Conservation (phyloP, 1,140 invertebrate species). For the Protaetia brevitarsis region DNA sequence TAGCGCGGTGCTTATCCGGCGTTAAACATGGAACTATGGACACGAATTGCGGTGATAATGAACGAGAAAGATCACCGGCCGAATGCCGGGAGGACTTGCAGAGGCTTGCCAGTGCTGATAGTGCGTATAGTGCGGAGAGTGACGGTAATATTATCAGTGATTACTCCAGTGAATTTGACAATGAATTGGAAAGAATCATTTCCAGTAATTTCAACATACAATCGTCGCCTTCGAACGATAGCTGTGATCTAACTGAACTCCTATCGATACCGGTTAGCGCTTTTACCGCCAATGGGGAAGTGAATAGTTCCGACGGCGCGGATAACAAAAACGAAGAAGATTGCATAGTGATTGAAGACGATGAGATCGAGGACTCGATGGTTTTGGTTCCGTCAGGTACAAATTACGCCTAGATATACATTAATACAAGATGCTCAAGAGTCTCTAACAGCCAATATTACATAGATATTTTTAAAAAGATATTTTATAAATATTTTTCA, state of each 20-base stretch:
- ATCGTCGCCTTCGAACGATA: slow-evolving; percentile 32
- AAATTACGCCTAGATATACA: background rate
- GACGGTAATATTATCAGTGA: slow-evolving; percentile 14
- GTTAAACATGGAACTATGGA: slow-evolving; percentile 32
- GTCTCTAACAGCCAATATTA: no score
- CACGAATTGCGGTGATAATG: slow-evolving; percentile 1
- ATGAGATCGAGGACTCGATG: slow-evolving; percentile 36
- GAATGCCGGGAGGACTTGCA: slow-evolving; percentile 23
- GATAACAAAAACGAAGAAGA: slow-evolving; percentile 15
- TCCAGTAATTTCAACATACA: slow-evolving; percentile 30
- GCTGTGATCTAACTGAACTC: slow-evolving; percentile 28
- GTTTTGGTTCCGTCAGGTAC: slow-evolving; percentile 45
- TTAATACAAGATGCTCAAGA: background rate
- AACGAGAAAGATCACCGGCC: slow-evolving; percentile 20
- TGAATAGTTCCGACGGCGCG: slow-evolving; percentile 13
- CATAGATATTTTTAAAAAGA: no score
- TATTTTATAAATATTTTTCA: no score
- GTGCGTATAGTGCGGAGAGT: slow-evolving; percentile 10
- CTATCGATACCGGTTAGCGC: slow-evolving; percentile 24
- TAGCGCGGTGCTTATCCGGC: background rate
- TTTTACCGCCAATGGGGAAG: background rate
- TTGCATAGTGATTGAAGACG: slow-evolving; percentile 20
- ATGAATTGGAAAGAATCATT: slow-evolving; percentile 26
- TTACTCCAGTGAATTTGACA: background rate
- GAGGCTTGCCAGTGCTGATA: slow-evolving; percentile 27